Evolutionary conservation across 2,888 invertebrate species (phyloP).

Genomic region (Julus scanicus): DNA sequence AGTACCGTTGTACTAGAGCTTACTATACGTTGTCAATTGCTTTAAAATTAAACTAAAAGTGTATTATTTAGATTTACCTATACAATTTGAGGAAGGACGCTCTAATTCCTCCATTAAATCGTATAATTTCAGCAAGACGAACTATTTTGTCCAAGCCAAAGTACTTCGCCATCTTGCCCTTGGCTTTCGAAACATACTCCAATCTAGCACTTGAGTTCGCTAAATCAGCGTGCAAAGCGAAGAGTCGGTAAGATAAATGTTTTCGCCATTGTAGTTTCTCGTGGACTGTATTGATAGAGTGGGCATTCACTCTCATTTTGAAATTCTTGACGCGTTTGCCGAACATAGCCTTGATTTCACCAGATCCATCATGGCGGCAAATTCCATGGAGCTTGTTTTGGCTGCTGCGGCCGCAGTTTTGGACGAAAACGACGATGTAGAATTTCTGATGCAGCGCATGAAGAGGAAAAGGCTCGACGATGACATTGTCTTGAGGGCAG

Average conservation of each 20-base stretch:
- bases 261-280: not conserved
- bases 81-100: conserved; percentile 76
- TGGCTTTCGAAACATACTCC: not conserved
- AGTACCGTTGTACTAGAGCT: too few relatives aligned
- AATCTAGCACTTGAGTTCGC: not conserved
- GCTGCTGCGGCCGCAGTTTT: not conserved
- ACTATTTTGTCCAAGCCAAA: conserved; percentile 79
- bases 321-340: not conserved
- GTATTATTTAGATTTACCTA: conserved; percentile 72
- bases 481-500: not conserved
- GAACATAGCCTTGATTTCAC: not conserved
- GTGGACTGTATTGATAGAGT: not conserved
- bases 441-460: not conserved
- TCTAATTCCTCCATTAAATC: conserved; percentile 79
- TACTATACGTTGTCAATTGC: not conserved
- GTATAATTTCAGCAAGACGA: conserved; percentile 75
- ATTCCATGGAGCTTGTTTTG: not conserved
- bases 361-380: not conserved
- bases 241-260: not conserved
- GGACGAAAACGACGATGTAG: not conserved
- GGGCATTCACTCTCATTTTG: not conserved
- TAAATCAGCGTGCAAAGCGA: too few relatives aligned
- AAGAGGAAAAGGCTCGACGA: not conserved
- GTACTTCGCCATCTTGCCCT: conserved; percentile 62
- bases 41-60: not conserved